Conservation (phyloP, 1,140 invertebrate species). For the Ridgeia piscesae region DNA sequence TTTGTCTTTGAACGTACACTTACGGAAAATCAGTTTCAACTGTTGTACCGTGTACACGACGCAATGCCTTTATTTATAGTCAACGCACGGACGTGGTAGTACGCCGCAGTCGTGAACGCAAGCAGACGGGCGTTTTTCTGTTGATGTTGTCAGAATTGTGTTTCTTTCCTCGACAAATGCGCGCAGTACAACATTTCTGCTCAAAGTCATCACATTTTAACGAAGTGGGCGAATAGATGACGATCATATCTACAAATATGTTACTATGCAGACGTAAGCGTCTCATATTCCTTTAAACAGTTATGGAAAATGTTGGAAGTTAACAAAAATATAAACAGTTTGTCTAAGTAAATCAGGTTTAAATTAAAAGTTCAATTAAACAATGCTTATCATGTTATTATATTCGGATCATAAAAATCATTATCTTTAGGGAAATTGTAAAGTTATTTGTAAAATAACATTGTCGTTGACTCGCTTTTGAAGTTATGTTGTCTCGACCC, state of each 20-base stretch:
- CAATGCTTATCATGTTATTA: not conserved
- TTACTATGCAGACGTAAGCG: not conserved
- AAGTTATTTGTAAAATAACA: not conserved
- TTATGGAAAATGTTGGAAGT: not conserved
- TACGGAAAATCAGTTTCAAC: not conserved
- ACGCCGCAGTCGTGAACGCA: not conserved
- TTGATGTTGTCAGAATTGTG: not conserved
- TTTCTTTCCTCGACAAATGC: not conserved
- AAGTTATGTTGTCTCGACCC: not conserved
- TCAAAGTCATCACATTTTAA: not conserved
- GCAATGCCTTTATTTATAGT: not conserved
- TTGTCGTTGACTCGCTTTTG: not conserved
- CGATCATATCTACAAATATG: not conserved
- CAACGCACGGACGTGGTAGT: not conserved
- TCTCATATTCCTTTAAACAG: not conserved
- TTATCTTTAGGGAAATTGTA: not conserved
- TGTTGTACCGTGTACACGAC: not conserved
- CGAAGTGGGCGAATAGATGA: not conserved
- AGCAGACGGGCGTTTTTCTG: not conserved
- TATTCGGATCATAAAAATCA: not conserved
- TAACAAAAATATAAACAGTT: not conserved
- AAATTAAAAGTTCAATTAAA: not conserved
- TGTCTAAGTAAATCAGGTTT: not conserved
- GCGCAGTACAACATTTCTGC: not conserved
- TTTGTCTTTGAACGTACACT: not conserved